These are phyloP conservation scores for Leptopilina boulardi DNA, from an alignment of 1,140 invertebrate genomes.

Conservation along the genomic window DNA sequence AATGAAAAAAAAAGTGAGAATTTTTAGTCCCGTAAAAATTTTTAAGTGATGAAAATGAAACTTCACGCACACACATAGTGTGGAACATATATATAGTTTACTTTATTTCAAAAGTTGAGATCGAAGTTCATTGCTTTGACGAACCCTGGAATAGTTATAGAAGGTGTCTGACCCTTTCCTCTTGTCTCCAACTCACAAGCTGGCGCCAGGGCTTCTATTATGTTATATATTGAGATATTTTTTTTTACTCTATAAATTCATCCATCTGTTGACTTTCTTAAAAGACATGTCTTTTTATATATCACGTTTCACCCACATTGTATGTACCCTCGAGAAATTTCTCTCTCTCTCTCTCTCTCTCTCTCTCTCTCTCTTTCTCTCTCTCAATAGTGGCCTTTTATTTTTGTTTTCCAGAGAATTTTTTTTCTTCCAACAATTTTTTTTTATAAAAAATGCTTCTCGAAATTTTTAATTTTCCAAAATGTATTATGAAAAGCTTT, in stretches of 20 bases:
- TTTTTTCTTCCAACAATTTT: too few relatives aligned
- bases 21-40: background rate
- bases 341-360: too few relatives aligned
- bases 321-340: too few relatives aligned
- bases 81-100: background rate
- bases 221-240: background rate
- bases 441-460: too few relatives aligned
- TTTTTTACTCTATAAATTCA: background rate
- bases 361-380: too few relatives aligned
- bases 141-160: constrained; percentile 9
- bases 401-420: too few relatives aligned
- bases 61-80: background rate
- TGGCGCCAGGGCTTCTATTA: constrained; percentile 35
- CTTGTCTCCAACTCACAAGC: constrained; percentile 28
- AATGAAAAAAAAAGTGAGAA: too few relatives aligned
- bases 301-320: background rate
- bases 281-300: background rate
- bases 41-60: background rate
- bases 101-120: background rate
- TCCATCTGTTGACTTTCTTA: constrained; percentile 15
- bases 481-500: too few relatives aligned
- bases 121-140: constrained; percentile 23
- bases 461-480: too few relatives aligned
- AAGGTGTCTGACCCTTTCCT: constrained; percentile 35
- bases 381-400: too few relatives aligned